Evolutionary conservation across 1,140 invertebrate genomes (phyloP).

Genomic region (Diprion similis): DNA sequence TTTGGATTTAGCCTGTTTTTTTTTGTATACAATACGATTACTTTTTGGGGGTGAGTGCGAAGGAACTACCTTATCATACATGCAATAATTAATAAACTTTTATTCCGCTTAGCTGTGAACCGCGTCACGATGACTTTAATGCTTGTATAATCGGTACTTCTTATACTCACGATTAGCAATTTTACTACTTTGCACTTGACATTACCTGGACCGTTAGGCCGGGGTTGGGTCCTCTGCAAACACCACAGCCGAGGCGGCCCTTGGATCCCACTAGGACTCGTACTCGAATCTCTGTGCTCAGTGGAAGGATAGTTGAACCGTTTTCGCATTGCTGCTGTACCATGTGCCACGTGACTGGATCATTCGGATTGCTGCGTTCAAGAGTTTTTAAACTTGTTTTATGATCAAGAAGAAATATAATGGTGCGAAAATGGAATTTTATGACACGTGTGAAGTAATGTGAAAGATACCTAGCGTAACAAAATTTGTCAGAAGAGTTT

Average conservation of each 20-base stretch:
- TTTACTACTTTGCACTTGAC: not conserved
- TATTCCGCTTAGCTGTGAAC: too few relatives aligned
- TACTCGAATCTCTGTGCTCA: constrained; percentile 52
- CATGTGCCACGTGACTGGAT: constrained; percentile 80
- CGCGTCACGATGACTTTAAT: too few relatives aligned
- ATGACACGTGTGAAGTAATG: constrained; percentile 11
- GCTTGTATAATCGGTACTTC: too few relatives aligned
- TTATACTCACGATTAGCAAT: too few relatives aligned
- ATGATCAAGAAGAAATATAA: too few relatives aligned
- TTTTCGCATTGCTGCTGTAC: constrained; percentile 63
- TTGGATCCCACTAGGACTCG: constrained; percentile 57
- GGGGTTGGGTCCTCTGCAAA: constrained; percentile 55
- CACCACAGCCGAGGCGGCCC: constrained; percentile 55
- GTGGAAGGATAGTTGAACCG: constrained; percentile 36
- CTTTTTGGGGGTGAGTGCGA: too few relatives aligned
- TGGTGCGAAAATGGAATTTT: not conserved
- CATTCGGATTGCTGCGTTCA: constrained; percentile 66
- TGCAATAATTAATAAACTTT: too few relatives aligned
- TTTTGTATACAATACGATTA: too few relatives aligned
- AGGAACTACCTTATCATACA: too few relatives aligned
- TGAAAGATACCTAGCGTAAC: constrained; percentile 17
- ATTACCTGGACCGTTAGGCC: constrained; percentile 57
- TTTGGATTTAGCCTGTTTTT: too few relatives aligned
- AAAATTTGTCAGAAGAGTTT: not conserved
- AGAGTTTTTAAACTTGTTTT: not conserved